Base-by-base conservation (phyloP, 2,888 invertebrate species). In the Andrena dorsata region DNA sequence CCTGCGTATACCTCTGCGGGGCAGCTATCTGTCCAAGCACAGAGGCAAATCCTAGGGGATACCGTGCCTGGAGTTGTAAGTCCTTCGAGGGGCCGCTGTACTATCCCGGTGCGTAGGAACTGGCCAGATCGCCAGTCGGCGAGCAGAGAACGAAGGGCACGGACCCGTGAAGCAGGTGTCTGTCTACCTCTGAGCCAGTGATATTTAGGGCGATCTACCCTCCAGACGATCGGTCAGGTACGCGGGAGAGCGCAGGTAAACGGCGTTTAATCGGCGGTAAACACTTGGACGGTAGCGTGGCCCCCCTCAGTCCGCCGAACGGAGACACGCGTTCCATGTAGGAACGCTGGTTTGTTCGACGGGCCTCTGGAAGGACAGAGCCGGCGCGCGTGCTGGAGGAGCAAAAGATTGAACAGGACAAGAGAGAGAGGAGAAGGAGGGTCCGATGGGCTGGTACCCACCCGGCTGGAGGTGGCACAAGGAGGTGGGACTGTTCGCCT, bases 361-460 rank as follows among this genome's bases (percentile, higher is more conserved):
- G 71, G 53, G n/a, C 56, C 41, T 66, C 41, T 47, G 79, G 47
- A 84, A 77, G 76, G 79, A 79, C 77, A 74, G 41, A 41, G 41
- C 41, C 41, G 41, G 41, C 41, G 64, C 71, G 78, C 58, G 68
- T 60, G 69, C 70, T 71, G 58, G 75, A 66, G 68, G 58, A 63
- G 78, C 60, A 78, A 86, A 80, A 81, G 78, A 76, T 80, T 74
- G 87, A 75, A 76, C 76, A 80, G 80, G 72, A 85, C 83, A 85
- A 86, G 89, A 86, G 89, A 86, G 89, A 86, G 85, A 84, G 86
- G 86, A 87, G 90, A 90, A 91, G 92, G 93, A 92, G 93, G 93
- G 92, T 92, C 93, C 92, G 90, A 93, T 94, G 93, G 94, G 94
- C 93, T 93, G 94, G 93, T 93, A 93, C 92, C 92, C 93, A 90